Conservation (phyloP, 2,113 vertebrate genomes). For the Heliornis fulica region DNA sequence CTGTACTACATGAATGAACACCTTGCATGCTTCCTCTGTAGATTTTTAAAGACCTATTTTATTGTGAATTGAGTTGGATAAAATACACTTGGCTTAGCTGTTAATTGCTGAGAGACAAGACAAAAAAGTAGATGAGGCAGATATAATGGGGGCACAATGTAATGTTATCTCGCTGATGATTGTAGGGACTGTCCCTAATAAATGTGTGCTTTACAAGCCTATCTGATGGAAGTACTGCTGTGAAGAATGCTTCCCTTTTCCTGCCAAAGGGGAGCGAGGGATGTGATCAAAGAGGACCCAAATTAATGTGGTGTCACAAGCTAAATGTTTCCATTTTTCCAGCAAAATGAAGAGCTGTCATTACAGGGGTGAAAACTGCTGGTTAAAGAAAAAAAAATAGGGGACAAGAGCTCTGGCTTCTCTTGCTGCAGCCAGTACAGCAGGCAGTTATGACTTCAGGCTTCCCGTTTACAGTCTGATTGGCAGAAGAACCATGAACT, state of each 20-base stretch:
- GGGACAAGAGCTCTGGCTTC: neutral
- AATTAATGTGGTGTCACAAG: neutral
- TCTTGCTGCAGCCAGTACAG: neutral
- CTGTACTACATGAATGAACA: neutral
- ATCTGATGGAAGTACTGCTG: neutral
- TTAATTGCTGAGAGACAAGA: constrained; percentile 29
- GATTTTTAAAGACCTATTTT: neutral
- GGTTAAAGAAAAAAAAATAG: neutral
- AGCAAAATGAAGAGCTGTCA: neutral
- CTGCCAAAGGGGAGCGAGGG: neutral
- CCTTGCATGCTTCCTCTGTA: neutral
- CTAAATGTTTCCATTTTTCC: neutral
- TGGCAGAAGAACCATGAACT: neutral
- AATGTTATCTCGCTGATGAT: neutral
- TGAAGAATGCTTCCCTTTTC: constrained; percentile 1
- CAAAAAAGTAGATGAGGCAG: constrained; percentile 28
- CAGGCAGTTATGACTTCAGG: neutral
- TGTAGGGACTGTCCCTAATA: neutral
- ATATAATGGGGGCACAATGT: neutral
- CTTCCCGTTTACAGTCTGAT: neutral
- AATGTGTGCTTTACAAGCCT: neutral
- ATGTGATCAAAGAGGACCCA: neutral
- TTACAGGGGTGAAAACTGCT: neutral
- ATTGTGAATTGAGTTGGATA: neutral
- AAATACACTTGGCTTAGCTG: neutral